Evolutionary conservation across 1,140 invertebrate species (phyloP), one percentile per base, ranked within the genome.

Genomic region (Goniozus legneri): DNA sequence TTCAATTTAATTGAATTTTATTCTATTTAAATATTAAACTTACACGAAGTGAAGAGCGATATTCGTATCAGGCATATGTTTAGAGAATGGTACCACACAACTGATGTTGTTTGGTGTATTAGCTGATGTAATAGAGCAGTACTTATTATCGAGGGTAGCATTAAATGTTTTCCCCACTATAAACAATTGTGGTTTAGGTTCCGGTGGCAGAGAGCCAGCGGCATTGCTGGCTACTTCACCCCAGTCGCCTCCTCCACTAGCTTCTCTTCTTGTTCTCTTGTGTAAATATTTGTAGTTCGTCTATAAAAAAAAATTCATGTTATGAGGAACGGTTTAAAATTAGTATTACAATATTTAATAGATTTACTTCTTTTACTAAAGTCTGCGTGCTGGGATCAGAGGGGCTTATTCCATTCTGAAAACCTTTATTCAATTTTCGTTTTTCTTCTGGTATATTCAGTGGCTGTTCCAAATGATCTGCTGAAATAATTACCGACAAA

Each of bases 321-420:
- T 10, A 15, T 6, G 33, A 35, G 8, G 7, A 14, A 7, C 33
- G 21, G 2, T n/a, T 13, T 13, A 31, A 14, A 31, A 36, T 43
- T 12, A 10, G 22, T 19, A 13, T 27, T 2, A 3, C n/a, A n/a
- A n/a, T n/a, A n/a, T n/a, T n/a, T n/a, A n/a, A n/a, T n/a, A n/a
- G 24, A 30, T 36, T 49, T 49, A 70, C 70, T 59, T 75, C 70
- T 54, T 73, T 75, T 0, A 75, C 66, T 7, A 75, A 63, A 8
- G 70, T 73, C 34, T 73, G 68, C 7, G 68, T 70, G 22, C 63
- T 70, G 3, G 69, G 69, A 57, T 75, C 69, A 2, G 71, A 72
- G n/a, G 71, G 69, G 36, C 63, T 71, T 14, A 75, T 73, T 6
- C 71, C 69, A 54, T 75, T 75, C 32, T 70, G 69, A 12, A 73